A percentile compares a stretch with the other conserved stretches of the same genome.
These are phyloP conservation scores for Poecilus cupreus DNA, from an alignment of 2,888 invertebrate species.

Conservation along the genomic window DNA sequence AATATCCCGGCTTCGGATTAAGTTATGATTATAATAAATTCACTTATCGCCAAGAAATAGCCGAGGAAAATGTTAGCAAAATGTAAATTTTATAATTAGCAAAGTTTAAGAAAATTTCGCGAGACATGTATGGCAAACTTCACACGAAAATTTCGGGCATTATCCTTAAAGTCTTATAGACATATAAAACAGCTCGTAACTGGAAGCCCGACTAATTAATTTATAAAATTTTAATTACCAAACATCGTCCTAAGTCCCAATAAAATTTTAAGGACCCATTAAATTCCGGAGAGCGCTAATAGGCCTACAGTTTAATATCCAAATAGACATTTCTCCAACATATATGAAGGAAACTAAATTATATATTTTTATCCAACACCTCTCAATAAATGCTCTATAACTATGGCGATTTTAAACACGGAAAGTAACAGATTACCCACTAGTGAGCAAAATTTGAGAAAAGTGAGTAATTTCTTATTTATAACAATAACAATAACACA, in stretches of 20 bases:
- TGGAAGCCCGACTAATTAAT: conserved; percentile 15
- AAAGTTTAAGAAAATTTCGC: neutral
- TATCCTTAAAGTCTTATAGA: neutral
- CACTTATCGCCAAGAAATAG: neutral
- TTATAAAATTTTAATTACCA: conserved; percentile 17
- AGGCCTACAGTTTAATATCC: neutral
- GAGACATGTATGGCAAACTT: neutral
- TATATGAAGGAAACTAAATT: too few relatives aligned
- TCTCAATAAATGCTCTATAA: too few relatives aligned
- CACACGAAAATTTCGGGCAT: neutral
- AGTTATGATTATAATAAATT: neutral
- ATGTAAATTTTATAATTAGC: conserved; percentile 8
- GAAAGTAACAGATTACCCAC: too few relatives aligned
- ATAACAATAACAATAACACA: too few relatives aligned
- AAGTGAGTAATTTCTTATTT: too few relatives aligned
- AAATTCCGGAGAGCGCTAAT: neutral
- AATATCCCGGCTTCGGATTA: neutral
- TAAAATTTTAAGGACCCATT: conserved; percentile 44
- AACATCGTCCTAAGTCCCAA: neutral
- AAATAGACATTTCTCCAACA: neutral
- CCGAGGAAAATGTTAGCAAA: neutral
- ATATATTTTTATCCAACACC: too few relatives aligned
- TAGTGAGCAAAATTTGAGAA: too few relatives aligned
- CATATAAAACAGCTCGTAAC: conserved; percentile 13
- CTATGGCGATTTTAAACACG: too few relatives aligned